Base-by-base conservation (phyloP, 2,797 vertebrate genomes). In the Propithecus perrieri region DNA sequence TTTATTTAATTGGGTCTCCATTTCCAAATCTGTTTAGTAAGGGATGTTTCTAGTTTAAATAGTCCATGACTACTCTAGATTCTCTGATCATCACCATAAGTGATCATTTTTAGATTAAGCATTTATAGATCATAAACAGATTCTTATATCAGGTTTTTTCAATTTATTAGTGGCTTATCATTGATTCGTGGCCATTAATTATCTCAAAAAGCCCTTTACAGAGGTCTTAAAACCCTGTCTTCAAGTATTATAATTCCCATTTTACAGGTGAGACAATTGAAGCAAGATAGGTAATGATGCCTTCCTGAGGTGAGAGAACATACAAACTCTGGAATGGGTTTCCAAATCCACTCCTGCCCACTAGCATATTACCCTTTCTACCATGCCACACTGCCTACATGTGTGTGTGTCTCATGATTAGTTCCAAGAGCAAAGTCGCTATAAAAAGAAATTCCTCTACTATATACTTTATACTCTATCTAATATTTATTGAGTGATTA, bases 11-110 rank as follows among this genome's bases (percentile, higher is more conserved):
- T 85, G 53, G 14, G 24, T 69, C 22, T 89, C 33, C 38, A 86
- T 94, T 95, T 88, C 83, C 38, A 81, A 84, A 74, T 94, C n/a
- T 74, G 33, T 30, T 57, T 48, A 74, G 9, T 92, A 78, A 95
- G 15, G 41, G 61, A 80, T 57, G 10, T 43, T 95, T 92, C 78
- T 35, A 83, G 43, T 75, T 93, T 61, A 69, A 88, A 84, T 87
- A 80, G 83, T 71, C 41, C 33, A 57, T 24, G 55, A 81, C 50
- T 38, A 1, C 53, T 92, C 8, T 67, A 74, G 61, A 50, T 76
- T 80, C 63, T 89, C 59, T 69, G 53, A 67, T 92, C n/a, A 92
- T 95, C 20, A 63, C 53, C 17, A 74, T 75, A 65, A 88, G 61
- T 63, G 4, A 75, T 67, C 35, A 89, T 41, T 81, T 89, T 88